A percentile compares a stretch with the other conserved stretches of the same genome.
phyloP scores from a whole-genome alignment of 2,797 vertebrate species.

The Galaxias olidus region DNA sequence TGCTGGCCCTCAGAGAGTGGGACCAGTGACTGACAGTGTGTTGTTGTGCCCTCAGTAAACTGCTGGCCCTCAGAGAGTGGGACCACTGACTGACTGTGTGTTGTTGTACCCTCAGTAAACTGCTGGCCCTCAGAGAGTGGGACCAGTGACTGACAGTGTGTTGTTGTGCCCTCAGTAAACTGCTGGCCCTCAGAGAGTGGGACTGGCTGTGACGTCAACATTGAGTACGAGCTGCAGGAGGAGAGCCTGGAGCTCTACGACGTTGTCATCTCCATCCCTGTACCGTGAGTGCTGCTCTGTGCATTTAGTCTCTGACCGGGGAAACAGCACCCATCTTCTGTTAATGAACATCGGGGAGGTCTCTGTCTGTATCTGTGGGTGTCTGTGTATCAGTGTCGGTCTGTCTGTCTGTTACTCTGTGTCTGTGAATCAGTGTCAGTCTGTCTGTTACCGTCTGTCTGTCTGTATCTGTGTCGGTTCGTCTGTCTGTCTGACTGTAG shows the following conservation, averaged over 20 bases:
- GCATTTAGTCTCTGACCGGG: neutral
- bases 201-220: slow-evolving; percentile 93
- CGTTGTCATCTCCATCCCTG: slow-evolving; percentile 90
- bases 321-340: neutral
- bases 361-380: neutral
- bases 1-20: too few relatives aligned
- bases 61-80: too few relatives aligned
- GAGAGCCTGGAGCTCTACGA: slow-evolving; percentile 92
- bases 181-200: slow-evolving; percentile 98
- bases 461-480: too few relatives aligned
- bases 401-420: neutral
- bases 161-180: slow-evolving; percentile 80
- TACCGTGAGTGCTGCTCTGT: slow-evolving; percentile 84
- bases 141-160: neutral
- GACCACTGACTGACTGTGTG: too few relatives aligned
- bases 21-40: too few relatives aligned
- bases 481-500: too few relatives aligned
- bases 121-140: too few relatives aligned
- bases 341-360: neutral
- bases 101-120: too few relatives aligned
- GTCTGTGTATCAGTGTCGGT: neutral
- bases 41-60: too few relatives aligned
- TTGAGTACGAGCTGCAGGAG: slow-evolving; percentile 96
- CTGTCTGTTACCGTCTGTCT: too few relatives aligned
- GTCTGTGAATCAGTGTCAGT: neutral